phyloP scores from a whole-genome alignment of 2,113 vertebrate species.

The Meleagris gallopavo region DNA sequence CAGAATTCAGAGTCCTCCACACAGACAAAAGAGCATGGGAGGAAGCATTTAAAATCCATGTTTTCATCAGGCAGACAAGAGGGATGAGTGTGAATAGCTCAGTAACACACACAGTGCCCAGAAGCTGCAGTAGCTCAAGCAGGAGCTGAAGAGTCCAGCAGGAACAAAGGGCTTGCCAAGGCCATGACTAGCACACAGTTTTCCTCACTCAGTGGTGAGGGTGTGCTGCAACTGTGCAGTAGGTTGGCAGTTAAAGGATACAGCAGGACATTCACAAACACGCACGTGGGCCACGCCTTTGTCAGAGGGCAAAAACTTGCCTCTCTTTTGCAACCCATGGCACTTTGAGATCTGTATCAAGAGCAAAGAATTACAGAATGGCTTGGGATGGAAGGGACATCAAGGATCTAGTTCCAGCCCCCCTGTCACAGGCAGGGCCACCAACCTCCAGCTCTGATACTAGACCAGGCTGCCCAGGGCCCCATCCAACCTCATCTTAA shows the following conservation, averaged over 20 bases:
- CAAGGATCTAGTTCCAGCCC: no score
- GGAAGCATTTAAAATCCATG: not conserved
- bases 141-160: not conserved
- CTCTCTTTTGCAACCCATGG: not conserved
- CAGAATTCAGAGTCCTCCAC: not conserved
- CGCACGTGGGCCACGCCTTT: not conserved
- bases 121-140: no score
- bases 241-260: not conserved
- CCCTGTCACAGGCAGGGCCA: no score
- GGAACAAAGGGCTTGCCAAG: no score
- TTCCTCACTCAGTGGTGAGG: not conserved
- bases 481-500: no score
- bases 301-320: not conserved
- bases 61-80: not conserved
- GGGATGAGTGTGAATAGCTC: not conserved
- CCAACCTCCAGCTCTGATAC: no score
- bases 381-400: no score
- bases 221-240: not conserved
- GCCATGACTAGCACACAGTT: not conserved
- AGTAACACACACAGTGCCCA: not conserved
- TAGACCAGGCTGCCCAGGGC: no score
- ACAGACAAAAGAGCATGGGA: not conserved
- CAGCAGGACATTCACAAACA: not conserved
- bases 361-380: not conserved
- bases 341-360: not conserved